Evolutionary conservation across 2,888 invertebrate species (phyloP).

Genomic region (Pollenia labialis): DNA sequence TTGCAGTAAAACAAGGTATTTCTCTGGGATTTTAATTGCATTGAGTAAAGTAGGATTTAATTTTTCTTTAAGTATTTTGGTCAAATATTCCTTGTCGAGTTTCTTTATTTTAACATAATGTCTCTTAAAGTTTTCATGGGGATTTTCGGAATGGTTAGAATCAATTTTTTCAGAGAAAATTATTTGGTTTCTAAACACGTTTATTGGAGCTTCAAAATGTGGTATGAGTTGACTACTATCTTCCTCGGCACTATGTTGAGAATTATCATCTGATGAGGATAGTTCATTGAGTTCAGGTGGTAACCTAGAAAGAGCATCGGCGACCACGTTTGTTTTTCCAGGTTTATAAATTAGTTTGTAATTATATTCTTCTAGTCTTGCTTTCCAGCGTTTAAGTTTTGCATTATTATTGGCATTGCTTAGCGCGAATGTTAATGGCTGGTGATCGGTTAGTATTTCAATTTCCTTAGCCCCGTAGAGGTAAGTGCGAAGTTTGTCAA

Average conservation of each 20-base stretch:
- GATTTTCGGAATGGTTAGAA: background rate
- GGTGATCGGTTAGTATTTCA: no score
- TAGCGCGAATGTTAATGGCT: no score
- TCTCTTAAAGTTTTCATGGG: background rate
- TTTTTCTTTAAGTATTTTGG: background rate
- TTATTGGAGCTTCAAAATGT: slow-evolving; percentile 14
- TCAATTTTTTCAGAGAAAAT: slow-evolving; percentile 13
- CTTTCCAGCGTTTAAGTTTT: no score
- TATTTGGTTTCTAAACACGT: slow-evolving; percentile 29
- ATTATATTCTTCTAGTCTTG: background rate
- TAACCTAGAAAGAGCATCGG: slow-evolving; percentile 44
- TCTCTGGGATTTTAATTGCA: slow-evolving; percentile 14
- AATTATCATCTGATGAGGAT: background rate
- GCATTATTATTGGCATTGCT: no score
- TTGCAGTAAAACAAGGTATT: no score
- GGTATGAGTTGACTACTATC: background rate
- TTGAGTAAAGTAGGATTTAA: slow-evolving; percentile 5
- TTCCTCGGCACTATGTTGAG: slow-evolving; percentile 21
- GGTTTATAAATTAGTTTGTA: background rate
- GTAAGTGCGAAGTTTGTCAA: no score
- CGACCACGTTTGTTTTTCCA: slow-evolving; percentile 7
- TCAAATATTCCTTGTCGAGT: background rate
- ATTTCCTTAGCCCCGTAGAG: no score
- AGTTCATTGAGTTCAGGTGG: no score
- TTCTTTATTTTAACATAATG: background rate